phyloP scores from a whole-genome alignment of 53 echinoderm and acorn worm genomes.

The Holothuria leucospilota region DNA sequence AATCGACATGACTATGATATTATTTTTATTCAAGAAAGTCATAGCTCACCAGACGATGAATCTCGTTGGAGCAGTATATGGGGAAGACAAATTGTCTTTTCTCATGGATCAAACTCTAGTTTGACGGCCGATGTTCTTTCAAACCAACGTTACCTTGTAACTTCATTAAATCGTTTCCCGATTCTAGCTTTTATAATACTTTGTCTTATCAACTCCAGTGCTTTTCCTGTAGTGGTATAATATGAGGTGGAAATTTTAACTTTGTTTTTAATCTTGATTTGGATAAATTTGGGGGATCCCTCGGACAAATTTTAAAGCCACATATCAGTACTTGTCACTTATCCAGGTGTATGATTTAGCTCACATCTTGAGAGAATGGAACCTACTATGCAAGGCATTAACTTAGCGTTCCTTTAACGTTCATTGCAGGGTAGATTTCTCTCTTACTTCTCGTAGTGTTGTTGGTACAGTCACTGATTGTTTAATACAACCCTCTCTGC shows the following conservation, averaged over 20 bases:
- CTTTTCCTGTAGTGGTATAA: neutral
- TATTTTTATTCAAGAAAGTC: too few relatives aligned
- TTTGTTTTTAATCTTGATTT: neutral
- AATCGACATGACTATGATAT: too few relatives aligned
- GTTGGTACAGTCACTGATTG: neutral
- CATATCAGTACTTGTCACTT: neutral
- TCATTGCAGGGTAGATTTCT: neutral
- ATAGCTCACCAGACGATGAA: too few relatives aligned
- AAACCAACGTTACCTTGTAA: neutral
- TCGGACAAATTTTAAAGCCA: slow-evolving; percentile 18
- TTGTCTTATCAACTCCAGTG: neutral
- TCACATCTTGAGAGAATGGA: slow-evolving; percentile 11
- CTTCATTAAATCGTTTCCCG: neutral
- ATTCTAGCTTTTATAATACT: neutral
- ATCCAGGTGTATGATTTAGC: too few relatives aligned
- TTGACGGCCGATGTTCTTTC: neutral
- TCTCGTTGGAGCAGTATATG: too few relatives aligned
- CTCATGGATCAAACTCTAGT: neutral
- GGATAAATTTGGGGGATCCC: neutral
- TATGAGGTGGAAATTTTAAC: neutral
- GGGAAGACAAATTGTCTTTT: too few relatives aligned
- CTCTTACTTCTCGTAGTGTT: neutral
- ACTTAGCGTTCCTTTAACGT: slow-evolving; percentile 12
- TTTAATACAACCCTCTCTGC: neutral
- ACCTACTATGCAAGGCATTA: neutral